Conservation (phyloP, 2,888 invertebrate species). For the Mimas tiliae region DNA sequence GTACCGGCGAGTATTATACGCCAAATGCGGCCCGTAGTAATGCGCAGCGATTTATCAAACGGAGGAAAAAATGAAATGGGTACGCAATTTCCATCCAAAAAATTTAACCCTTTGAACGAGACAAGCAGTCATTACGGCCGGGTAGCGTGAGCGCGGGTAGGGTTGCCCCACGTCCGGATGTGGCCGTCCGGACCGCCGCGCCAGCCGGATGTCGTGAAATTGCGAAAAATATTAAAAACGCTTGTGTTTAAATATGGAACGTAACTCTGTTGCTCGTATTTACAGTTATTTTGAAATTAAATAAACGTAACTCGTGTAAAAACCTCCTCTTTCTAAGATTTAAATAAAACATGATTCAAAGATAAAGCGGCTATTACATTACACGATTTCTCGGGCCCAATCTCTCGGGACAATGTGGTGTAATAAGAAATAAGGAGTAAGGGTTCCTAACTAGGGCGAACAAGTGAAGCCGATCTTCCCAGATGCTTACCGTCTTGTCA, state of each 20-base stretch:
- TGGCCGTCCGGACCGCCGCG: neutral
- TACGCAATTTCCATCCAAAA: conserved; percentile 28
- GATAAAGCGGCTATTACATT: no score
- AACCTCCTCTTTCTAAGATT: no score
- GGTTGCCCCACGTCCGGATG: neutral
- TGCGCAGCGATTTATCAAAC: conserved; percentile 25
- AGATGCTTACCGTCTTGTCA: no score
- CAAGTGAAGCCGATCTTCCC: no score
- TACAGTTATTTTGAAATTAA: neutral
- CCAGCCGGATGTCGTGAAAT: neutral
- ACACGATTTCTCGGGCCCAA: no score
- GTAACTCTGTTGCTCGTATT: neutral
- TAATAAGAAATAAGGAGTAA: no score
- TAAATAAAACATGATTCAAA: no score
- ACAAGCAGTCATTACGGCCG: conserved; percentile 23
- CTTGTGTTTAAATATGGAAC: conserved; percentile 16
- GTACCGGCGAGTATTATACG: conserved; percentile 3
- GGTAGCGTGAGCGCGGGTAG: neutral
- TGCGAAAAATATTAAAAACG: conserved; percentile 12
- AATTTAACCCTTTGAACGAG: conserved; percentile 28
- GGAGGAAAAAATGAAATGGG: conserved; percentile 20
- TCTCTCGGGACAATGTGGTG: no score
- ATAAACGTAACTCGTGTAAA: neutral
- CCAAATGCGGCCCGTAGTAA: conserved; percentile 13
- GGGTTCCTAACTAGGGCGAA: no score